A percentile compares a stretch with the other conserved stretches of the same genome.
These are phyloP conservation scores for Tragelaphus imberbis DNA, from an alignment of 2,113 vertebrate genomes.

Conservation along the genomic window DNA sequence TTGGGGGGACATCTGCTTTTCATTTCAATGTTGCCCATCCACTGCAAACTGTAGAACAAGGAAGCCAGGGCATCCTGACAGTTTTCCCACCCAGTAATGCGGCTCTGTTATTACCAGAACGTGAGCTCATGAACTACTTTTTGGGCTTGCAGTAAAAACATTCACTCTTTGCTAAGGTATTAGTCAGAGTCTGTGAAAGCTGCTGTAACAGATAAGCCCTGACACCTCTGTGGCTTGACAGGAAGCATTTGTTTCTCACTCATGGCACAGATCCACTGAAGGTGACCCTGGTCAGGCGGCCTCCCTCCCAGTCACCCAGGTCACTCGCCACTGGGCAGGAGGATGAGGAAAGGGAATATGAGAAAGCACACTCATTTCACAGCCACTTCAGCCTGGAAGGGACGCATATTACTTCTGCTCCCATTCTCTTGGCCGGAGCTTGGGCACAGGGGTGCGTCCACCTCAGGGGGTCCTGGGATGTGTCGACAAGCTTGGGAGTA, in stretches of 20 bases:
- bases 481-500: not conserved
- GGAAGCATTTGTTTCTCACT: not conserved
- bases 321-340: not conserved
- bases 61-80: conserved; percentile 49
- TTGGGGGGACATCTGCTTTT: conserved; percentile 51
- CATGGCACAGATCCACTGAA: not conserved
- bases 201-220: conserved; percentile 9
- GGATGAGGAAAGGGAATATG: not conserved
- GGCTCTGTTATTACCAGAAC: conserved; percentile 26
- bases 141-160: not conserved
- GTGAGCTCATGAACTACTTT: conserved; percentile 17
- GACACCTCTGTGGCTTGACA: not conserved
- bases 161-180: not conserved
- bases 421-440: not conserved
- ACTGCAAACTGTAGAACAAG: conserved; percentile 40
- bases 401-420: not conserved
- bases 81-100: not conserved
- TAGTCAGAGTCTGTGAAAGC: not conserved
- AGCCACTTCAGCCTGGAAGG: not conserved
- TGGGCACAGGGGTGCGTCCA: not conserved
- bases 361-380: not conserved
- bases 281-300: not conserved
- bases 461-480: not conserved
- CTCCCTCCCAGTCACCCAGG: not conserved
- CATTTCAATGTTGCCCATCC: not conserved